Evolutionary conservation across 1,140 invertebrate genomes (phyloP).

Genomic region (Pemphigus obesinymphae): DNA sequence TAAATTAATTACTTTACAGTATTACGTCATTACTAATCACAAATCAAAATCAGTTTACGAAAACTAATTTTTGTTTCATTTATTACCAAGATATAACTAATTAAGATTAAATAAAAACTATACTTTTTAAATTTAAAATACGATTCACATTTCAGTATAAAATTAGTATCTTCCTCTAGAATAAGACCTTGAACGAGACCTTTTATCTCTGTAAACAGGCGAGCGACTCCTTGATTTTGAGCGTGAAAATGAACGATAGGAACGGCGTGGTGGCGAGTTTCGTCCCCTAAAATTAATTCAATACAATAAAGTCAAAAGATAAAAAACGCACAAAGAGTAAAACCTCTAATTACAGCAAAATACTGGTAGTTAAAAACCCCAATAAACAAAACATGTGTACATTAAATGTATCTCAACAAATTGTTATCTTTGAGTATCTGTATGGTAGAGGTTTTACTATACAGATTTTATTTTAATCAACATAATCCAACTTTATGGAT

Average conservation of each 20-base stretch:
- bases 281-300: background rate
- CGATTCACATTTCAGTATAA: no score
- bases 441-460: background rate
- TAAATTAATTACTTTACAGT: no score
- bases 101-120: no score
- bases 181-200: constrained; percentile 27
- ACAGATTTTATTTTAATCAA: background rate
- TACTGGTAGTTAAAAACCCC: background rate
- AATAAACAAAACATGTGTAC: background rate
- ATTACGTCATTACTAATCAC: no score
- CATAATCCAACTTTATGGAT: background rate
- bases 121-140: no score
- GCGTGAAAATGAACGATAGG: constrained; percentile 16
- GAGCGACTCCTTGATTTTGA: constrained; percentile 35
- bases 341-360: background rate
- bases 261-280: constrained; percentile 7
- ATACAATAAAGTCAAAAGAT: background rate
- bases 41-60: no score
- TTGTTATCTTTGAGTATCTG: background rate
- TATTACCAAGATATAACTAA: no score
- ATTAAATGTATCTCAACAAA: background rate
- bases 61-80: no score
- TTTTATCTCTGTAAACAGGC: constrained; percentile 32
- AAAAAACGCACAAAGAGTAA: no score
- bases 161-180: constrained; percentile 11